Base-by-base conservation (phyloP, 2,888 invertebrate species). In the Nineta flava region DNA sequence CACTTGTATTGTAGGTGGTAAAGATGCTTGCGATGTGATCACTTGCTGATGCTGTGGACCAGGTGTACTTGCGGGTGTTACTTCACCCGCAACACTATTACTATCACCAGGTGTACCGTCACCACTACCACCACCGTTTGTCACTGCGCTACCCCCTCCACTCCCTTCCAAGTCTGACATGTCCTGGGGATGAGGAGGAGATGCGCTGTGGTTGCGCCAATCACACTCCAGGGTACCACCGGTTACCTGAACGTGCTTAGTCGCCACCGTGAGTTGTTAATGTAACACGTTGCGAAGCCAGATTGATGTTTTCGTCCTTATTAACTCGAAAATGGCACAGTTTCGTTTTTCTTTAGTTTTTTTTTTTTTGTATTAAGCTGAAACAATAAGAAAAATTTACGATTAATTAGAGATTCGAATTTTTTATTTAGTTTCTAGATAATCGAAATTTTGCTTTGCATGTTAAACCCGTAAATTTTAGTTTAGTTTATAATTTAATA, bases 71-170 rank as follows among this genome's bases (percentile, higher is more conserved):
- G 64, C 65, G 63, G 67, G 65, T 69, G 69, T 64, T 64, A 61
- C 76, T 60, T 76, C 76, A 51, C 70, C 68, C 51, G 62, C 58
- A 51, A 52, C 57, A 72, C 66, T 66, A 67, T 57, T 66, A 71
- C 64, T 67, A 64, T 57, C 69, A 65, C 62, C 64, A 61, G 60
- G 61, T 57, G 56, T 50, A 55, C 63, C 60, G 61, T 66, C 64
- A 58, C 67, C 58, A 58, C 66, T 63, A 52, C 65, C 58, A 60
- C 65, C 59, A 61, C 61, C 58, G 72, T 72, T 71, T 69, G 73
- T 64, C 68, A 70, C 65, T 66, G 67, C 64, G 69, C 72, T 64
- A 68, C 70, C 65, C 66, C 67, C 63, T 16, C 17, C 48, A 21
- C 48, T 34, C 59, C 54, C 45, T 59, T 60, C 52, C 45, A 49